Evolutionary conservation across 2,113 vertebrate species (phyloP), one percentile per base, ranked within the genome.

Genomic region (Eidolon helvum): DNA sequence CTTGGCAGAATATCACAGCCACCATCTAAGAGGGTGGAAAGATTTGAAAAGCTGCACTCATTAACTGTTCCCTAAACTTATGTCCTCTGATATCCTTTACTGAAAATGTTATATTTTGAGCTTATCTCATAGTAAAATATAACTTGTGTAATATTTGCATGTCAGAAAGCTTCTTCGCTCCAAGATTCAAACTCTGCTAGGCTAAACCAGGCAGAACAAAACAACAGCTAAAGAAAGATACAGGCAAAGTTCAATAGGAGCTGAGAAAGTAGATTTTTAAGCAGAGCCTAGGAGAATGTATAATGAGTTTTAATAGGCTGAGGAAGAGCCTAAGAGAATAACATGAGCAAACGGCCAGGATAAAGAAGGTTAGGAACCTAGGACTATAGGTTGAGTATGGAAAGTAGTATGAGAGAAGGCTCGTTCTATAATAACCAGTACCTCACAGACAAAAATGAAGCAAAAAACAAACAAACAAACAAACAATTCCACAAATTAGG

Each of bases 171-270:
- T 71, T 43, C n/a, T 97, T 96, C 61, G 78, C 55, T 77, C 28
- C 50, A 63, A 94, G 55, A 94, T 68, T 45, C 71, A 91, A 85
- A 94, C 33, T 80, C n/a, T 95, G 55, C 50, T 43, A 94, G 63
- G 86, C 21, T 75, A 78, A 61, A 50, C 87, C 40, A 89, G 35
- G 55, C 71, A 96, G 82, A 96, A 87, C 61, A 84, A 89, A 89
- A 77, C 68, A 94, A 28, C 4, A 38, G 38, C 43, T 84, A 68
- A 79, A 75, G 68, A 61, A 66, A 95, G 33, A 75, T 4, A 78
- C 1, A 53, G 33, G 59, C 19, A 68, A 93, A 63, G 28, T 53
- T 91, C 65, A 88, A 33, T 0, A 61, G 28, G 61, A 43, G 21
- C 45, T 90, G 85, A 94, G 53, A 61, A 84, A 95, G 68, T 50